Evolutionary conservation across 2,113 vertebrate species (phyloP).

Genomic region (Saguinus midas): DNA sequence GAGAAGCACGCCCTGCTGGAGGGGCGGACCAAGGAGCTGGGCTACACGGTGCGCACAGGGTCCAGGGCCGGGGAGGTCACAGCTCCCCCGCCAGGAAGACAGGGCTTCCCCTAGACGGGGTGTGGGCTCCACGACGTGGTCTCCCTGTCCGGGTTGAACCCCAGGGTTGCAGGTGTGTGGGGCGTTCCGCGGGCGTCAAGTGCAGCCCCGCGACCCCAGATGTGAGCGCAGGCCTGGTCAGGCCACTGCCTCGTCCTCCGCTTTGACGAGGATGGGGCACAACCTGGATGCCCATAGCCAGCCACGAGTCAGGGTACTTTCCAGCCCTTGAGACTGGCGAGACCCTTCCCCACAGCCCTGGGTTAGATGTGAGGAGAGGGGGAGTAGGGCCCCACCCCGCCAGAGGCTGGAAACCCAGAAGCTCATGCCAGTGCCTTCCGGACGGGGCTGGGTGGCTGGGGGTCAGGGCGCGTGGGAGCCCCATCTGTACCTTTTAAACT

Average conservation of each 20-base stretch:
- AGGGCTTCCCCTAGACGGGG: neutral
- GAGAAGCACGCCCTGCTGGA: slow-evolving; percentile 91
- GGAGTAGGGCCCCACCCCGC: neutral
- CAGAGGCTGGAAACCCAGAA: fast-evolving
- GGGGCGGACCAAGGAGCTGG: slow-evolving; percentile 94
- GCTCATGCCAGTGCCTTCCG: fast-evolving
- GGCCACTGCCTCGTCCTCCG: neutral
- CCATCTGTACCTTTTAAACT: neutral
- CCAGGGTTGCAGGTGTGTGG: fast-evolving
- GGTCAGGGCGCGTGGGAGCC: neutral
- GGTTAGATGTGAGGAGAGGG: neutral
- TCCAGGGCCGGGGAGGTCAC: neutral
- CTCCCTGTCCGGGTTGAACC: neutral
- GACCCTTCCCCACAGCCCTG: too few relatives aligned
- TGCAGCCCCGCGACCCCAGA: neutral
- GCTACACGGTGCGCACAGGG: slow-evolving; percentile 89
- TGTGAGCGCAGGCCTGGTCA: neutral
- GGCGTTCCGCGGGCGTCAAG: neutral
- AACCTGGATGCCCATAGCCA: too few relatives aligned
- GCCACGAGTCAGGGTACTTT: fast-evolving
- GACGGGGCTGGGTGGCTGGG: neutral
- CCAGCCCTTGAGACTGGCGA: fast-evolving
- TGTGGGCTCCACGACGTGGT: neutral
- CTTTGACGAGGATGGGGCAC: too few relatives aligned
- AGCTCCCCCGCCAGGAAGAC: fast-evolving